Base-by-base conservation (phyloP, 2,113 vertebrate genomes). In the Mesembrinibis cayennensis region DNA sequence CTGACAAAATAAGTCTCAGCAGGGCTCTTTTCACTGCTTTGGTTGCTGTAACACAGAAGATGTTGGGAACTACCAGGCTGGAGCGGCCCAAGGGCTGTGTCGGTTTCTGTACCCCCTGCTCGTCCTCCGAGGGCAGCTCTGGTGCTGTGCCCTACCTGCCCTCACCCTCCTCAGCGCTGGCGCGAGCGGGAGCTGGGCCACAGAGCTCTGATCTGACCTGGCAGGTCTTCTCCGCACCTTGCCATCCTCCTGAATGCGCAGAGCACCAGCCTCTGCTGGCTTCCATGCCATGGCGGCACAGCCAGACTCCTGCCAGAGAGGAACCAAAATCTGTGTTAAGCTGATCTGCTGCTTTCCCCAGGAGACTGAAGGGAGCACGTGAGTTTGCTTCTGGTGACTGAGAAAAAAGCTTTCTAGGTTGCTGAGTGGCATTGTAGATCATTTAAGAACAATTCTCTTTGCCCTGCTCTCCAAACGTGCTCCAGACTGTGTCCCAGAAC, bases 141-240 rank as follows among this genome's bases (percentile, higher is more conserved):
- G n/a, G 9, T 2, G 1, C 45, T 40, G 65, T 38, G 10, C 32
- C 38, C 18, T 16, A 5, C 17, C 44, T 73, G 53, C 34, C 42
- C 26, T 82, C 47, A 47, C 22, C 7, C 21, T 94, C 25, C 72
- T 25, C 55, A 21, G 42, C 2, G 14, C 25, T 1, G 2, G 61
- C 5, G 0, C 0, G 2, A 9, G 6, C 1, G 7, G 21, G 11
- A 65, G 26, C 36, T 32, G 32, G 30, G 66, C 38, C 8, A 4
- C 25, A 69, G 65, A 15, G 53, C 56, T 71, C 32, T 58, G 22
- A 15, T 9, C 25, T 11, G 38, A 27, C 18, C 2, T 1, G 23
- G 36, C 42, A 25, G 50, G 29, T 18, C 32, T 52, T 55, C 18
- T 34, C 70, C 86, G 25, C 30, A 20, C 53, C 56, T 56, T 52